Conservation (phyloP, 2,888 invertebrate species). For the Ernsta delagoae region DNA sequence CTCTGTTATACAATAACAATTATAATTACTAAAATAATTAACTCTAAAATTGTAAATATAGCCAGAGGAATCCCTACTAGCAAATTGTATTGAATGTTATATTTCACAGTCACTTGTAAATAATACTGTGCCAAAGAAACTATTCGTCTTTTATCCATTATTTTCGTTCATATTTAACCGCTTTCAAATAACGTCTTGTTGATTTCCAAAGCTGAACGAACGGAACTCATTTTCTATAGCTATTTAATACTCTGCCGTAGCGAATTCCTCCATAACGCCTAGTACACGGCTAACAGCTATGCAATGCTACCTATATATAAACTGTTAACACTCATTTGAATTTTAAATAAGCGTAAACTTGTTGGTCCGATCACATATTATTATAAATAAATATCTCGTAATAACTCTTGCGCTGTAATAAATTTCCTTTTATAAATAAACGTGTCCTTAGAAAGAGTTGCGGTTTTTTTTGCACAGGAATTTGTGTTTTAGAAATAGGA, state of each 20-base stretch:
- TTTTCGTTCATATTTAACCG: neutral
- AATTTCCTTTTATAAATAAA: constrained; percentile 27
- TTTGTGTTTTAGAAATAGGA: neutral
- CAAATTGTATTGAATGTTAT: too few relatives aligned
- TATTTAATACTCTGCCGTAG: neutral
- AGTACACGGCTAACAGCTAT: constrained; percentile 15
- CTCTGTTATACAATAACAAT: too few relatives aligned
- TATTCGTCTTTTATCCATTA: too few relatives aligned
- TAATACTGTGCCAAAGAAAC: too few relatives aligned
- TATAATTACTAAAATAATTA: too few relatives aligned
- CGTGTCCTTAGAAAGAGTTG: constrained; percentile 6
- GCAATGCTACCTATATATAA: constrained; percentile 16
- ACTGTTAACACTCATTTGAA: constrained; percentile 37
- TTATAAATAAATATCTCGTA: constrained; percentile 39
- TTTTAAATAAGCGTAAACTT: constrained; percentile 41
- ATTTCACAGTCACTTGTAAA: too few relatives aligned
- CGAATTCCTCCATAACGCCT: constrained; percentile 5
- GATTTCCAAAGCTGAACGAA: neutral
- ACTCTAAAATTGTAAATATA: too few relatives aligned
- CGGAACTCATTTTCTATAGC: neutral
- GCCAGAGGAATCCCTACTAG: too few relatives aligned
- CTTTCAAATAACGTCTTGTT: neutral
- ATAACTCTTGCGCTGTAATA: constrained; percentile 20
- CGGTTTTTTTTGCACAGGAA: constrained; percentile 2
- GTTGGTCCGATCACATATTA: constrained; percentile 32